These are phyloP conservation scores for Tautogolabrus adspersus DNA, from an alignment of 2,113 vertebrate genomes.

Conservation along the genomic window DNA sequence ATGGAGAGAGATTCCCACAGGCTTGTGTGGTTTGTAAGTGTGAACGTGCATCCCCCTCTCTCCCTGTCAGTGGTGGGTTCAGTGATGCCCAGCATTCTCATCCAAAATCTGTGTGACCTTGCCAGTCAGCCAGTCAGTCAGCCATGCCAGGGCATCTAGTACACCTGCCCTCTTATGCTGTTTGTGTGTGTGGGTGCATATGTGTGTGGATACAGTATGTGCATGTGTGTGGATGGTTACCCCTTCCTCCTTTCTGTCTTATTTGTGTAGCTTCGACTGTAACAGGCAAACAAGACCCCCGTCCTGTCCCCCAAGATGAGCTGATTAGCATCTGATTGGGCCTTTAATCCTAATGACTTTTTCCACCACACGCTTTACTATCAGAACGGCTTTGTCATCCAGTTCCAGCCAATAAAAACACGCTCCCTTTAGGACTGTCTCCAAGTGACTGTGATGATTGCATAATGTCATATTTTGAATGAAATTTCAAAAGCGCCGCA, in stretches of 20 bases:
- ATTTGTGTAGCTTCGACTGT: constrained; percentile 35
- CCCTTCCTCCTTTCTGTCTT: constrained; percentile 10
- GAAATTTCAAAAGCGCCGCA: constrained; percentile 12
- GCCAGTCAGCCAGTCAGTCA: constrained; percentile 70
- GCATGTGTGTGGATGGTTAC: not conserved
- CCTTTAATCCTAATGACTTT: constrained; percentile 76
- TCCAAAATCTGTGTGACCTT: constrained; percentile 75
- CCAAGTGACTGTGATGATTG: constrained; percentile 28
- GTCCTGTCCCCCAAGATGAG: constrained; percentile 51
- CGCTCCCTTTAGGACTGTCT: constrained; percentile 23
- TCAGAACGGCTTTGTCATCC: constrained; percentile 53
- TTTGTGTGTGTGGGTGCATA: not conserved
- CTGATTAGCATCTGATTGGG: constrained; percentile 71
- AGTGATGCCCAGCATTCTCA: constrained; percentile 69
- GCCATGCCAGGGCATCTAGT: constrained; percentile 51
- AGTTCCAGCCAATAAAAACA: constrained; percentile 45
- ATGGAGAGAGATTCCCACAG: constrained; percentile 46
- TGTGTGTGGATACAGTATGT: not conserved
- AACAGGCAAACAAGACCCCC: constrained; percentile 49
- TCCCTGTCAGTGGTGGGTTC: constrained; percentile 56
- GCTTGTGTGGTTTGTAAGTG: constrained; percentile 42
- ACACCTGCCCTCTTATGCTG: constrained; percentile 56
- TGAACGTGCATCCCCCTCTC: constrained; percentile 45
- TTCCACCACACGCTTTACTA: constrained; percentile 58
- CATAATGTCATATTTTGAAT: constrained; percentile 34